These are phyloP conservation scores for roundworm (Caenorhabditis elegans) DNA, from an alignment of 1,140 invertebrate genomes.

Conservation along the genomic window WBcel235 BX284606.5:3258001-3258500, in stretches of 20 bases:
- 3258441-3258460: no score
- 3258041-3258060: constrained; percentile 12
- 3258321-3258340: not conserved
- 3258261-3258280: not conserved
- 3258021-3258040: constrained; percentile 50
- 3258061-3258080: not conserved
- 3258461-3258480: no score
- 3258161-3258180: not conserved
- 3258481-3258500: no score
- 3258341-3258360: no score
- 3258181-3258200: not conserved
- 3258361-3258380: no score
- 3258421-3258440: no score
- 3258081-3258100: no score
- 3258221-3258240: not conserved
- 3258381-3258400: no score
- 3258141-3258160: not conserved
- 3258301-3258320: not conserved
- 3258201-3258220: not conserved
- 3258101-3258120: not conserved
- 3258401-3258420: no score
- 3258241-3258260: not conserved
- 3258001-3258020: constrained; percentile 53
- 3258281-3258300: not conserved
- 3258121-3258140: not conserved